A percentile compares a stretch with the other conserved stretches of the same genome.
Evolutionary conservation across 2,888 invertebrate species (phyloP).

Genomic region (Torymus aiolomorphi): DNA sequence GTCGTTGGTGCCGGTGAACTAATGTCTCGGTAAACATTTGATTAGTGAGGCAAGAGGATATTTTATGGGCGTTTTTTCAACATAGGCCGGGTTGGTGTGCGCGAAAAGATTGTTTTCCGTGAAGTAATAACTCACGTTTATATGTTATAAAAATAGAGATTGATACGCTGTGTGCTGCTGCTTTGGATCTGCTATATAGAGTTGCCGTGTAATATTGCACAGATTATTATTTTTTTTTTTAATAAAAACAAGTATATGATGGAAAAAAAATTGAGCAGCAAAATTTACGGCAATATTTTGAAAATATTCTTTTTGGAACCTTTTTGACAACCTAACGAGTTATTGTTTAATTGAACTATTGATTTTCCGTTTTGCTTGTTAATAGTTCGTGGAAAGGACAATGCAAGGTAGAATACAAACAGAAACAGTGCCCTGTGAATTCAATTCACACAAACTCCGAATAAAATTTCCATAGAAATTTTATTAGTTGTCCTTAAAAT

Average conservation of each 20-base stretch:
- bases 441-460: no score
- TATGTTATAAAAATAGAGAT: neutral
- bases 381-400: no score
- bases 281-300: neutral
- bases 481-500: no score
- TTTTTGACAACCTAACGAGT: neutral
- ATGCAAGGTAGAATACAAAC: no score
- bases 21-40: constrained; percentile 25
- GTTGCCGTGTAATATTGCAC: no score
- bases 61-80: neutral
- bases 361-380: constrained; percentile 9
- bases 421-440: neutral
- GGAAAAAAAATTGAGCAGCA: no score
- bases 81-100: neutral
- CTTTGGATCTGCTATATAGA: no score
- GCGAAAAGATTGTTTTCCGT: neutral
- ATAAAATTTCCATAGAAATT: no score
- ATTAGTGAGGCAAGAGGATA: neutral
- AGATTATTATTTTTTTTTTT: no score
- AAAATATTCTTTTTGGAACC: neutral
- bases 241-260: no score
- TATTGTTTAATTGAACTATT: constrained; percentile 21
- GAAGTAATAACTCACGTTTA: neutral
- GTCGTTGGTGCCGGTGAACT: neutral
- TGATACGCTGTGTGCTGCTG: no score